Percentiles rank a stretch among this genome's conserved stretches.
These are phyloP conservation scores for Nebria salina DNA, from an alignment of 2,888 invertebrate species.

Conservation along the genomic window DNA sequence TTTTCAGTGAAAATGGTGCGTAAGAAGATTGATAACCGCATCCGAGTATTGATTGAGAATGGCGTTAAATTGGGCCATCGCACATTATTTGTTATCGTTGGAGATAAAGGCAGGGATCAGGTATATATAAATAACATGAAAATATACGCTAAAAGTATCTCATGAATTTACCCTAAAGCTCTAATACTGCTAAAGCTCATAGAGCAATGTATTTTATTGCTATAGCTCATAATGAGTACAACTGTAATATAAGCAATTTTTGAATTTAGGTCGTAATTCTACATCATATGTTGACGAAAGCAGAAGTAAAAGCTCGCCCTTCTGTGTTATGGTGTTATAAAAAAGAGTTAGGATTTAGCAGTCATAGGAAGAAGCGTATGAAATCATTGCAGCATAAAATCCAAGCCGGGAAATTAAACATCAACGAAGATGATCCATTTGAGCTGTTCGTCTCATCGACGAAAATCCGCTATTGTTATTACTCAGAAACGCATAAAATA, in stretches of 20 bases:
- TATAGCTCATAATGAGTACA: no score
- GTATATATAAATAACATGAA: slow-evolving; percentile 63
- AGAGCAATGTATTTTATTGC: no score
- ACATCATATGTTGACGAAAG: slow-evolving; percentile 97
- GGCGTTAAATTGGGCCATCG: slow-evolving; percentile 91
- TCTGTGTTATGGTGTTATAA: slow-evolving; percentile 99
- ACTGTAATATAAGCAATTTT: neutral
- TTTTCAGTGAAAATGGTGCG: slow-evolving; percentile 72
- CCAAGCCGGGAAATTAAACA: slow-evolving; percentile 85
- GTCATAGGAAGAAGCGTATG: slow-evolving; percentile 93
- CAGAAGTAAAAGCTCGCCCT: slow-evolving; percentile 90
- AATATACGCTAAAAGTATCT: no score
- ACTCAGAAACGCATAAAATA: slow-evolving; percentile 97
- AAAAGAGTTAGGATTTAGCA: slow-evolving; percentile 71
- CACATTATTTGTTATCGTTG: slow-evolving; percentile 93
- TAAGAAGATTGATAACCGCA: slow-evolving; percentile 96
- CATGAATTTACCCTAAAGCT: no score
- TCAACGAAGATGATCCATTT: slow-evolving; percentile 96
- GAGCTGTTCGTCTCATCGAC: slow-evolving; percentile 96
- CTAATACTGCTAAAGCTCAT: no score
- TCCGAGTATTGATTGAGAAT: slow-evolving; percentile 96
- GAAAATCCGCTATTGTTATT: slow-evolving; percentile 96
- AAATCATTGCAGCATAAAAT: slow-evolving; percentile 84
- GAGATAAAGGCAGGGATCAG: slow-evolving; percentile 96
- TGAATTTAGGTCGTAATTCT: slow-evolving; percentile 85